phyloP scores from a whole-genome alignment of 2,113 vertebrate genomes.

The Marcusenius ussheri region DNA sequence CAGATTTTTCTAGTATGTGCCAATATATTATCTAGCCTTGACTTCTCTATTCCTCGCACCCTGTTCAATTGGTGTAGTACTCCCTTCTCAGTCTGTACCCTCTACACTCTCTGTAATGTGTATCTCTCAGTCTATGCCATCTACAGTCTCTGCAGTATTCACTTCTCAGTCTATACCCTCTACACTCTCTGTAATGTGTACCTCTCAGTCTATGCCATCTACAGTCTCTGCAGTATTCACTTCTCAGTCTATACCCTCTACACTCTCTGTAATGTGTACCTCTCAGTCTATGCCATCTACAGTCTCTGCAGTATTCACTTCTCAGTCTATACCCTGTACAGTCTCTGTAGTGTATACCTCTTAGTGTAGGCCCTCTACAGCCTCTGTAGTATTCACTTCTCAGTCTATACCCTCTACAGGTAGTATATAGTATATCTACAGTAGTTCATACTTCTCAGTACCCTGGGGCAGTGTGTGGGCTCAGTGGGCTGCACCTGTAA shows the following conservation, averaged over 20 bases:
- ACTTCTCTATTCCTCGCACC: not conserved
- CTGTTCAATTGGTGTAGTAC: conserved; percentile 11
- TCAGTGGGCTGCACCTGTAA: too few species aligned
- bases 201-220: not conserved
- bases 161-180: not conserved
- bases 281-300: not conserved
- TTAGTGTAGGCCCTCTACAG: not conserved
- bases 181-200: not conserved
- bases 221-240: not conserved
- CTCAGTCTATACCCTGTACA: not conserved
- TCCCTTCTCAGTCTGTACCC: not conserved
- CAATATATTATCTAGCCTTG: not conserved
- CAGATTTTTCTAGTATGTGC: not conserved
- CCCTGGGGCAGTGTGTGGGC: too few species aligned
- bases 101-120: not conserved
- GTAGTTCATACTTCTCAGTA: too few species aligned
- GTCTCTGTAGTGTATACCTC: not conserved
- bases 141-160: conserved; percentile 10
- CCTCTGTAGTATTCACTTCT: conserved; percentile 13
- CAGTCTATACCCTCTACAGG: not conserved
- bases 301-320: not conserved
- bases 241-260: not conserved
- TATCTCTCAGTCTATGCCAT: not conserved
- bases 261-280: conserved; percentile 14
- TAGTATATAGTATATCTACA: not conserved